Evolutionary conservation across 2,797 vertebrate species (phyloP), one percentile per base, ranked within the genome.

Genomic region (Argya squamiceps): DNA sequence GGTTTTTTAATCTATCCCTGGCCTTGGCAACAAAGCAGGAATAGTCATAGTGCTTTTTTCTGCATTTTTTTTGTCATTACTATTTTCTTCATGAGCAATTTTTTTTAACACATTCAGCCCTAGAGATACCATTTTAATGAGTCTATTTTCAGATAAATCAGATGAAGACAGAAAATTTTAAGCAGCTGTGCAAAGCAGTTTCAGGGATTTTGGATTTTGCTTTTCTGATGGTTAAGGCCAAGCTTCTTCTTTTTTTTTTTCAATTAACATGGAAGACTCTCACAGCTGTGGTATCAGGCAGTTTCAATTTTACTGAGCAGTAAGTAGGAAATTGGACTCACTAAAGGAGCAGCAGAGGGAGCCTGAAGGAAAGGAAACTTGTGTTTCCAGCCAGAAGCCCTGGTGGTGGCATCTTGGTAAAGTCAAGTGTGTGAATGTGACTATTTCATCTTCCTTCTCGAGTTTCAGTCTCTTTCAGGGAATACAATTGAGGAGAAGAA

Each of bases 291-390:
- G 5, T 59, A 47, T 59, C 20, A n/a, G 14, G 9, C 32, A 44
- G 67, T 79, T 84, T 59, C 12, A 56, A 17, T 76, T 86, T 71
- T 79, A 43, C 39, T 52, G 21, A 34, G 46, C 1, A 3, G 15
- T 39, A 55, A 26, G 50, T 56, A 47, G 60, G 49, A 60, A 77
- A 46, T 17, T 58, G 23, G 37, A 9, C 19, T 58, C 14, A 1
- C 17, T 68, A 18, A 46, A 65, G 27, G 24, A 55, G 75, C 93
- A 52, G 73, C 56, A 96, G 96, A 86, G 93, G 93, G 91, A 88
- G 93, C 84, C 63, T 75, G 39, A 86, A 62, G 84, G 53, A 96
- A 93, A 89, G 82, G 50, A 91, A 92, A 88, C 17, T 11, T 56
- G 14, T 50, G 6, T 37, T 92, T 82, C 30, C 46, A 64, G 14